Percentiles rank a stretch among this genome's conserved stretches.
phyloP scores from a whole-genome alignment of 2,113 vertebrate species.

The Cepphus grylle region DNA sequence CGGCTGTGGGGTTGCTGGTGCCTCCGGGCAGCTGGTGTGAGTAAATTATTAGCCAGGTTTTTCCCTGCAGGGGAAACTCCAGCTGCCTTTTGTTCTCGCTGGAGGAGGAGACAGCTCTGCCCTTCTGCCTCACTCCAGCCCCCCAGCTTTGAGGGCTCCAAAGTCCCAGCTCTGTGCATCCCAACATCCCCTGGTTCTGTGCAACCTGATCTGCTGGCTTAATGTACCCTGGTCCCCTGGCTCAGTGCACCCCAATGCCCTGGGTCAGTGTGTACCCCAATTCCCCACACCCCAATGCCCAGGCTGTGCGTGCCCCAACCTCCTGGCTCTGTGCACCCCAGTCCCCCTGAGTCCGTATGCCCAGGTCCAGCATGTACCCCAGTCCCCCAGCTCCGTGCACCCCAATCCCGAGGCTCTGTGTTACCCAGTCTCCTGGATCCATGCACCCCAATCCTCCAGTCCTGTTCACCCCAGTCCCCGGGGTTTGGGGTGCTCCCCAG shows the following conservation, averaged over 20 bases:
- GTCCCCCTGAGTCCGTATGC: background rate
- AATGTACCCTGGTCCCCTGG: background rate
- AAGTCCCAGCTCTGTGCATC: background rate
- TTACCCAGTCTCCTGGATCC: background rate
- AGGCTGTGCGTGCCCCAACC: background rate
- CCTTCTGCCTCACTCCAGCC: background rate
- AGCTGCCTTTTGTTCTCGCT: background rate
- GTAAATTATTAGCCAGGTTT: background rate
- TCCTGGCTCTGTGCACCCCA: background rate
- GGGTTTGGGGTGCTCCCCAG: background rate
- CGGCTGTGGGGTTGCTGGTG: rapidly evolving
- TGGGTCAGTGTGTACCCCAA: too few species aligned
- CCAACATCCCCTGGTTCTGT: background rate
- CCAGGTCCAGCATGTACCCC: background rate
- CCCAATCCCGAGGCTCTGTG: background rate
- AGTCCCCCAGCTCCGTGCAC: too few species aligned
- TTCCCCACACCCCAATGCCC: background rate
- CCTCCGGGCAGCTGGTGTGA: background rate
- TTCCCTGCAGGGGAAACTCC: background rate
- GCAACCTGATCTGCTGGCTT: background rate
- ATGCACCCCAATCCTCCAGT: background rate
- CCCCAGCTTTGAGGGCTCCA: background rate
- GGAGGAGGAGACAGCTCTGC: background rate
- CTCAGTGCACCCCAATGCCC: background rate
- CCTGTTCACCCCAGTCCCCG: background rate